Evolutionary conservation across 2,888 invertebrate species (phyloP).

Genomic region (Trissolcus japonicus): DNA sequence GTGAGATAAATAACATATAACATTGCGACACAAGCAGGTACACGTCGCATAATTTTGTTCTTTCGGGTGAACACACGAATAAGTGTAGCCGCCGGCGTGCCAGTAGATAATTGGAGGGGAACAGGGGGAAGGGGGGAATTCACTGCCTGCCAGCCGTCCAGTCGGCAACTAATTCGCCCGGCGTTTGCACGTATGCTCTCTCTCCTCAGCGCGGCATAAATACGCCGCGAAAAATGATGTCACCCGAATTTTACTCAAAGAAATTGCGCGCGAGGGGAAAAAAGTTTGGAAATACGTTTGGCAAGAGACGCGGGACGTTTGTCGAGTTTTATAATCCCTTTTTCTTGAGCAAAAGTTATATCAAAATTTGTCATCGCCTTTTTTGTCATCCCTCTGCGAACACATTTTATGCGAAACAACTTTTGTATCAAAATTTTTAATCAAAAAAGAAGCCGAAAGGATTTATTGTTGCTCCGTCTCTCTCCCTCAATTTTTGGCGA

Average conservation of each 20-base stretch:
- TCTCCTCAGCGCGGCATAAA: slow-evolving; percentile 7
- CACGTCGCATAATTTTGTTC: slow-evolving; percentile 20
- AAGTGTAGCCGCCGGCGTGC: slow-evolving; percentile 7
- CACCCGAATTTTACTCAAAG: slow-evolving; percentile 17
- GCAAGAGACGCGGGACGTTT: background rate
- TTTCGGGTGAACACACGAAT: slow-evolving; percentile 21
- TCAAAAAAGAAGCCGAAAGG: no score
- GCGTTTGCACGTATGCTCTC: slow-evolving; percentile 21
- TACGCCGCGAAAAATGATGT: slow-evolving; percentile 24
- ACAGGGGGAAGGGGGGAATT: background rate
- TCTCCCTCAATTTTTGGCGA: slow-evolving; percentile 6
- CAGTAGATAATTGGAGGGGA: slow-evolving; percentile 20
- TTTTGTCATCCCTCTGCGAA: no score
- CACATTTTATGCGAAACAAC: no score
- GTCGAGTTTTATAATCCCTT: no score
- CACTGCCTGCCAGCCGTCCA: slow-evolving; percentile 34
- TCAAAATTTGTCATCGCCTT: no score
- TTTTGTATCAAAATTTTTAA: no score
- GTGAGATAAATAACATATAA: slow-evolving; percentile 7
- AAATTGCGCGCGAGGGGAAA: background rate
- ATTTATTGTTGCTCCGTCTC: no score
- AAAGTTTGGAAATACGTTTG: slow-evolving; percentile 10
- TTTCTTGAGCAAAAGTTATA: no score
- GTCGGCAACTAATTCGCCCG: slow-evolving; percentile 27
- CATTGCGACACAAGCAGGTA: slow-evolving; percentile 27